phyloP scores from a whole-genome alignment of 1,140 invertebrate genomes.

The Orchesella cincta region DNA sequence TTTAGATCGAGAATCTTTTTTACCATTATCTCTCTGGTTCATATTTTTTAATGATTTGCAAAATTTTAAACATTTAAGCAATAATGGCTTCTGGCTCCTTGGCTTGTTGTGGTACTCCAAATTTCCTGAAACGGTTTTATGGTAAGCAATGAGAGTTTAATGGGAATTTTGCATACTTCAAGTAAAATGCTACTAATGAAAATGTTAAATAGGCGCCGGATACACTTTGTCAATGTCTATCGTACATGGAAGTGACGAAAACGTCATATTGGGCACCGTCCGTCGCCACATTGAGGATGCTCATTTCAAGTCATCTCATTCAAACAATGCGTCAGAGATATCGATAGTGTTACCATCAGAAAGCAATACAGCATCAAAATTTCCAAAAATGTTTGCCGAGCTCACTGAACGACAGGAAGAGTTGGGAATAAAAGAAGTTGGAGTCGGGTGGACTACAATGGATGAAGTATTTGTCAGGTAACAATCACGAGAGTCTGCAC shows the following conservation, averaged over 20 bases:
- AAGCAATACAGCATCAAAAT: constrained; percentile 21
- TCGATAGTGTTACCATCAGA: constrained; percentile 44
- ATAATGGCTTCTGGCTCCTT: constrained; percentile 63
- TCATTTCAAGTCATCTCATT: constrained; percentile 29
- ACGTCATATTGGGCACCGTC: constrained; percentile 10
- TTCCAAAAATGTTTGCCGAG: constrained; percentile 47
- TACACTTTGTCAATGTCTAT: constrained; percentile 44
- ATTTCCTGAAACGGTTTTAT: constrained; percentile 63
- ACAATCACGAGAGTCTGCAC: neutral
- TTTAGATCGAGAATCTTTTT: too few relatives aligned
- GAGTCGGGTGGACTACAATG: constrained; percentile 49
- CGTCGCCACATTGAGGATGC: constrained; percentile 41
- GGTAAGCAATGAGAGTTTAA: constrained; percentile 58
- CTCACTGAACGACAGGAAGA: constrained; percentile 36
- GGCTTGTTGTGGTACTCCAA: constrained; percentile 60
- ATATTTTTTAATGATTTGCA: constrained; percentile 52
- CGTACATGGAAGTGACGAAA: neutral
- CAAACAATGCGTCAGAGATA: constrained; percentile 26
- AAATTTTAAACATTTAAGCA: too few relatives aligned
- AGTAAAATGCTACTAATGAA: constrained; percentile 52
- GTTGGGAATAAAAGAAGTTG: constrained; percentile 46
- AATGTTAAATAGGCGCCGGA: constrained; percentile 31
- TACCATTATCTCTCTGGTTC: too few relatives aligned
- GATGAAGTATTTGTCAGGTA: constrained; percentile 49
- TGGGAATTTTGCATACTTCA: constrained; percentile 54